A percentile compares a stretch with the other conserved stretches of the same genome.
Evolutionary conservation across 1,140 invertebrate species (phyloP).

Genomic region (Drosophila sulfurigaster): DNA sequence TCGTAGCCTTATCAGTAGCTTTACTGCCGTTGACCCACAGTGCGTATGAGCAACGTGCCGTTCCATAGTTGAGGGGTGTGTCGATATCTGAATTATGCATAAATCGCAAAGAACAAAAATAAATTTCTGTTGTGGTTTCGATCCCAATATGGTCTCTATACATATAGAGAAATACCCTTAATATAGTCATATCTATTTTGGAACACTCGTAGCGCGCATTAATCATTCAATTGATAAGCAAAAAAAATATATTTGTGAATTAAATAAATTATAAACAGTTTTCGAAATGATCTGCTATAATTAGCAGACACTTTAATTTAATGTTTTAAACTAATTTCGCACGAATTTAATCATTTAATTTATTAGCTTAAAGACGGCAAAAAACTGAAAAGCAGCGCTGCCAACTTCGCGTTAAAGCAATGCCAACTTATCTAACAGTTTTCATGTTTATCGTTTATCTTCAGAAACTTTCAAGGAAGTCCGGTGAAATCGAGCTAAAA

Average conservation of each 20-base stretch:
- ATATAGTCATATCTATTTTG: not conserved
- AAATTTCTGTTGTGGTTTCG: not conserved
- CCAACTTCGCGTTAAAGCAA: not conserved
- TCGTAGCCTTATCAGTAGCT: slow-evolving; percentile 31
- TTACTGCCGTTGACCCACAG: slow-evolving; percentile 37
- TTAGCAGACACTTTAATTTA: too few species aligned
- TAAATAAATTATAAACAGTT: too few species aligned
- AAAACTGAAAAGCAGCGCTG: too few species aligned
- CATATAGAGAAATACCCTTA: not conserved
- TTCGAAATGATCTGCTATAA: too few species aligned
- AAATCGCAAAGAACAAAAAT: slow-evolving; percentile 12
- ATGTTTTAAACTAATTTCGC: too few species aligned
- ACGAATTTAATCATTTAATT: too few species aligned
- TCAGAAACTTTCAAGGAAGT: not conserved
- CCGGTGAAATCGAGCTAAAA: not conserved
- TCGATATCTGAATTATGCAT: slow-evolving; percentile 35
- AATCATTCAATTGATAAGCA: not conserved
- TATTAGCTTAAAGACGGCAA: too few species aligned
- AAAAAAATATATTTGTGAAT: not conserved
- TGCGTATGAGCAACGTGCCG: slow-evolving; percentile 9
- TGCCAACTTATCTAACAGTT: too few species aligned
- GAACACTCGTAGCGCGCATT: not conserved
- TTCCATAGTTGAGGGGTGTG: slow-evolving; percentile 19
- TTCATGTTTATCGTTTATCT: too few species aligned
- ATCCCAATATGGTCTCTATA: slow-evolving; percentile 16